phyloP scores from a whole-genome alignment of 2,888 invertebrate species.

The Eulithis prunata region DNA sequence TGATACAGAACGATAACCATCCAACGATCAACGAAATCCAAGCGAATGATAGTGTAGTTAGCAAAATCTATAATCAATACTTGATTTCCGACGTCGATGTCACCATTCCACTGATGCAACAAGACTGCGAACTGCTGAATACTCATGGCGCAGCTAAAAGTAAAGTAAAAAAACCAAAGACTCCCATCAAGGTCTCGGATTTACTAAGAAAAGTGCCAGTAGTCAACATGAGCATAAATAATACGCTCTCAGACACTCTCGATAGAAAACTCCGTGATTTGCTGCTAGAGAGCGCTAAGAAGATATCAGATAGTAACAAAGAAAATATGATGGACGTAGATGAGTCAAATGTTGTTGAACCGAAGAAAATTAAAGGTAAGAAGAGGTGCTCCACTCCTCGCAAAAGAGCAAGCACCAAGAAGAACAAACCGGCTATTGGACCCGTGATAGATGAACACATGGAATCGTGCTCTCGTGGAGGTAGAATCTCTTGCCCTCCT shows the following conservation, averaged over 20 bases:
- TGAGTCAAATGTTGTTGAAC: constrained; percentile 25
- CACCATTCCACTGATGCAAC: constrained; percentile 68
- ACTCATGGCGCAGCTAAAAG: constrained; percentile 26
- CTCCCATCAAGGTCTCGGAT: constrained; percentile 19
- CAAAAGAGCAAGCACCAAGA: constrained; percentile 51
- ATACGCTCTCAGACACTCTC: constrained; percentile 61
- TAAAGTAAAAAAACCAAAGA: constrained; percentile 50
- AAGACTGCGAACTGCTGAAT: constrained; percentile 55
- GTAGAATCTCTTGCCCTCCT: constrained; percentile 67
- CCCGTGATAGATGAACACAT: constrained; percentile 64
- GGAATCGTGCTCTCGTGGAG: constrained; percentile 56
- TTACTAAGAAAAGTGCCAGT: constrained; percentile 56
- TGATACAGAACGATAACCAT: constrained; percentile 46
- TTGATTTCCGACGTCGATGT: constrained; percentile 59
- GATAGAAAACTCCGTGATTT: constrained; percentile 62
- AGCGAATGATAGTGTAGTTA: constrained; percentile 39
- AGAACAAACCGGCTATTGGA: constrained; percentile 46
- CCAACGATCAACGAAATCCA: constrained; percentile 57
- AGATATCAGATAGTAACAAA: constrained; percentile 43
- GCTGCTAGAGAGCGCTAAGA: constrained; percentile 71
- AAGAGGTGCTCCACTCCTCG: constrained; percentile 67
- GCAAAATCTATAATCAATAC: constrained; percentile 50
- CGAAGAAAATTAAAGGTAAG: constrained; percentile 42
- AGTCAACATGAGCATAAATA: constrained; percentile 54
- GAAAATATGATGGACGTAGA: constrained; percentile 45